phyloP scores from a whole-genome alignment of 1,140 invertebrate genomes.

The Linepithema humile region DNA sequence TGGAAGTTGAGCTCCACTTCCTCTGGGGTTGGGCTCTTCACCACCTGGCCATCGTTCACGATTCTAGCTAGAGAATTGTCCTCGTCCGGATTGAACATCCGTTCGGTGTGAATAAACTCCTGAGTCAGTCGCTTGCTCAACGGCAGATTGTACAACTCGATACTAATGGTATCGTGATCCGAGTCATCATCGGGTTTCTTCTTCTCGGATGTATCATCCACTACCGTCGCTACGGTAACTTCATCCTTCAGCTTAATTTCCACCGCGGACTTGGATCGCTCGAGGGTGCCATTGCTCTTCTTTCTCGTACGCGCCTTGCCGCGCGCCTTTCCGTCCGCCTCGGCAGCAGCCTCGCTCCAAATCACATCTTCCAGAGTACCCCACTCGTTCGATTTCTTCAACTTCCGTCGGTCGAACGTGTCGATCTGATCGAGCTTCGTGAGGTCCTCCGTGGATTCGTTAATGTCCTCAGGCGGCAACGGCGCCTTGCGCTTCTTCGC shows the following conservation, averaged over 20 bases:
- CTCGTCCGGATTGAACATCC: conserved; percentile 76
- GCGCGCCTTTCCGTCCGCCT: conserved; percentile 40
- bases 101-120: conserved; percentile 77
- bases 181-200: conserved; percentile 50
- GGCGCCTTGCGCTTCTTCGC: conserved; percentile 89
- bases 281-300: conserved; percentile 75
- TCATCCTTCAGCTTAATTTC: conserved; percentile 77
- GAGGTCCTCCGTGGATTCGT: conserved; percentile 86
- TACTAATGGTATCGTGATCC: conserved; percentile 66
- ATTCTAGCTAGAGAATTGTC: conserved; percentile 79
- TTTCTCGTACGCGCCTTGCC: conserved; percentile 56
- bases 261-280: conserved; percentile 76
- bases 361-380: conserved; percentile 91
- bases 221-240: neutral
- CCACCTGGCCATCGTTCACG: conserved; percentile 76
- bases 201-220: neutral
- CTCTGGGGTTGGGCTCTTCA: conserved; percentile 74
- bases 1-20: conserved; percentile 77
- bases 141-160: conserved; percentile 78
- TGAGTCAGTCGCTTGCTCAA: conserved; percentile 76
- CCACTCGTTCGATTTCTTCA: conserved; percentile 91
- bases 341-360: conserved; percentile 79
- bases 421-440: conserved; percentile 87
- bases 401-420: conserved; percentile 87
- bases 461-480: conserved; percentile 84